Conservation (phyloP, 2,797 vertebrate species). For the Microhierax caerulescens region DNA sequence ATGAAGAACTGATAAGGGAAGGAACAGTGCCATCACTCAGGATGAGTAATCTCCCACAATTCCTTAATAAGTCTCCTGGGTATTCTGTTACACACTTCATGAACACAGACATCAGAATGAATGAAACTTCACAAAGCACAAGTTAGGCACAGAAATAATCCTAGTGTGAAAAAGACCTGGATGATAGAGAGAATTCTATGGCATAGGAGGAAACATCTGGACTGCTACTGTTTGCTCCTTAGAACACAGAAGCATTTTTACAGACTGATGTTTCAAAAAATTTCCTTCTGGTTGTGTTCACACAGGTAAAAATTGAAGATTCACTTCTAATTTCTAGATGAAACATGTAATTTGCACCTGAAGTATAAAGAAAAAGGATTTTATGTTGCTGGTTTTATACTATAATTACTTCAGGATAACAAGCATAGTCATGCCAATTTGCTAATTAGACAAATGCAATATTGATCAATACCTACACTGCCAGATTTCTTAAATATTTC, state of each 20-base stretch:
- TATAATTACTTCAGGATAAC: neutral
- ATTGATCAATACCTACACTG: neutral
- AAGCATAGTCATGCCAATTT: neutral
- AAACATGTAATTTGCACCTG: neutral
- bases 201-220: neutral
- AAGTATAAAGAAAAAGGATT: neutral
- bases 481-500: neutral
- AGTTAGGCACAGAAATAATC: neutral
- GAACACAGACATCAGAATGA: neutral
- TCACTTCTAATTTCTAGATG: neutral
- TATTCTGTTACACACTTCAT: neutral
- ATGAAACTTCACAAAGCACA: neutral
- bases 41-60: neutral
- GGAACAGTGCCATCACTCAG: neutral
- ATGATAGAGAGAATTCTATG: neutral
- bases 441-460: neutral
- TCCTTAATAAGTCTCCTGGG: neutral
- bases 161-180: neutral
- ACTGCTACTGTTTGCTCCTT: neutral
- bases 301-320: neutral
- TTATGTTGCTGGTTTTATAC: neutral
- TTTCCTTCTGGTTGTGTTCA: neutral
- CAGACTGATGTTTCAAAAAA: neutral
- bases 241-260: neutral
- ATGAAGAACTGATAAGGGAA: neutral